Evolutionary conservation across 2,113 vertebrate species (phyloP), one percentile per base, ranked within the genome.

Genomic region (Acanthisitta chloris): DNA sequence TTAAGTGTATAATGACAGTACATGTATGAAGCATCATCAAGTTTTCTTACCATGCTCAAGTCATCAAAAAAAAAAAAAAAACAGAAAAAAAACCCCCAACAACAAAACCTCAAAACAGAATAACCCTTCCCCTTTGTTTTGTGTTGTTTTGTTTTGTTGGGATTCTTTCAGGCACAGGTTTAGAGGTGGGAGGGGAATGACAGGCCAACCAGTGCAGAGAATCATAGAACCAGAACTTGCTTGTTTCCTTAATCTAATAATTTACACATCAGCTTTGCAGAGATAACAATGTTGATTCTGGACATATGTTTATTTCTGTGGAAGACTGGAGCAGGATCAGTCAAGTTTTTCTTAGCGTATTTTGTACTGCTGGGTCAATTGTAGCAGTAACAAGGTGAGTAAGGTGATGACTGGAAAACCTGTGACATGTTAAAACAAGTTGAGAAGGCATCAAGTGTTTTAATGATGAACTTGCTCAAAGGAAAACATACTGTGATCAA

Each of bases 201-300:
- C 34, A 85, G 24, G 28, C 14, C 15, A 71, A 28, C 5, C 14
- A 40, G 2, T 61, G n/a, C 18, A 28, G 46, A 92, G n/a, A n/a
- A n/a, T n/a, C n/a, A n/a, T n/a, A n/a, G n/a, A n/a, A n/a, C n/a
- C n/a, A n/a, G n/a, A n/a, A 61, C 1, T 29, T 42, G 45, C 4
- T 81, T 61, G 2, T 66, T 90, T 83, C 14, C 31, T 36, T 70
- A 51, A 43, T 23, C 17, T 57, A 48, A 48, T 87, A 86, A 98
- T 98, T 72, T 98, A 98, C 98, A 98, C 97, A 2, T 93, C 86
- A 42, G 97, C 94, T 46, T 98, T 97, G 91, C 98, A 99, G 29
- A 99, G 81, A 52, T 96, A 97, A 88, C 98, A 98, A 61, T 98
- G 97, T 23, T 97, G 97, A 91, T 98, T 97, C 76, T 98, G 96